A percentile compares a stretch with the other conserved stretches of the same genome.
phyloP scores from a whole-genome alignment of 2,888 invertebrate species.

The Lepas anatifera region DNA sequence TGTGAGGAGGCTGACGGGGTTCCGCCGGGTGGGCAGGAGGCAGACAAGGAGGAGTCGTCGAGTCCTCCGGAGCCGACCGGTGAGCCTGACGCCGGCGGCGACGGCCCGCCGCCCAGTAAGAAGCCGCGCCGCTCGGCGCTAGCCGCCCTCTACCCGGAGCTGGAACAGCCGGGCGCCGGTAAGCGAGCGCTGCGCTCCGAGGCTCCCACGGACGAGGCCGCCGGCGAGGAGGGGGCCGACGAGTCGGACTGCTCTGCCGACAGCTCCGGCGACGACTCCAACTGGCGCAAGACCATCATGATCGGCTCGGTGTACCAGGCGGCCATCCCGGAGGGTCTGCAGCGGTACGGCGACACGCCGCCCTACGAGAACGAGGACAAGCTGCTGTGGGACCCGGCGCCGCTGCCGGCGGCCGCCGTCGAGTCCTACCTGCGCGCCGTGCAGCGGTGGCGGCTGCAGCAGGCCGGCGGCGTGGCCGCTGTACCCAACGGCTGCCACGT shows the following conservation, averaged over 20 bases:
- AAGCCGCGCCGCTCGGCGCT: slow-evolving; percentile 9
- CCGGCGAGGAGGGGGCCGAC: slow-evolving; percentile 40
- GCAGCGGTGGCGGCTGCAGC: slow-evolving; percentile 34
- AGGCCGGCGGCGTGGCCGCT: slow-evolving; percentile 41
- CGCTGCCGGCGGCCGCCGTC: slow-evolving; percentile 54
- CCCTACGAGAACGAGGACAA: slow-evolving; percentile 94
- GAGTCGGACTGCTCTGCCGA: slow-evolving; percentile 61
- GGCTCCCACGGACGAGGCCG: slow-evolving; percentile 1
- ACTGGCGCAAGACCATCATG: slow-evolving; percentile 90
- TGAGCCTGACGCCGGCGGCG: slow-evolving; percentile 13
- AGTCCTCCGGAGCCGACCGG: slow-evolving; percentile 18
- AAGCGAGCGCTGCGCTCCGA: background rate
- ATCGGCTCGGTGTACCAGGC: slow-evolving; percentile 87
- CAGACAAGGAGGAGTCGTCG: slow-evolving; percentile 16
- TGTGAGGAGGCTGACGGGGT: too few relatives aligned
- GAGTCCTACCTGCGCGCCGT: slow-evolving; percentile 61
- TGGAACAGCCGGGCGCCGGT: background rate
- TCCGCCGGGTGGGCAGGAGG: background rate
- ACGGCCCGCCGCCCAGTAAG: background rate
- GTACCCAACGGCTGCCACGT: slow-evolving; percentile 53
- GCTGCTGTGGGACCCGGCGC: slow-evolving; percentile 80
- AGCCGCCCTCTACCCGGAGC: background rate
- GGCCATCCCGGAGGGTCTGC: slow-evolving; percentile 78
- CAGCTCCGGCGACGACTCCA: slow-evolving; percentile 65
- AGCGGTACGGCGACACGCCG: slow-evolving; percentile 73